Evolutionary conservation across 1,140 invertebrate genomes (phyloP), one percentile per base, ranked within the genome.

Genomic region (Drosophila fuyamai): DNA sequence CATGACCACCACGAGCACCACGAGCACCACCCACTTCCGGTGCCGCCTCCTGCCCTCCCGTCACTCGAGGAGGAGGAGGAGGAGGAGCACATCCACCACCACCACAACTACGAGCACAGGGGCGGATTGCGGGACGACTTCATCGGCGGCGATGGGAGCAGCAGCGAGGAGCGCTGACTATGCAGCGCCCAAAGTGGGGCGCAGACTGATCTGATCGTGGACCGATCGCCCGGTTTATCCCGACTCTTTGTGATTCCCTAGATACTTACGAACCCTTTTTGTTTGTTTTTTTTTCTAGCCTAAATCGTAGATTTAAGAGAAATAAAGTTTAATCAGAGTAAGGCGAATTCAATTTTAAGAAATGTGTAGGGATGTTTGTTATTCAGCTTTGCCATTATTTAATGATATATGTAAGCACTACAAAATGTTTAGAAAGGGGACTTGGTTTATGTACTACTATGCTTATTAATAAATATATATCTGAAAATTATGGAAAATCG

Each of bases 11-110:
- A 83, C 14, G 74, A 81, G n/a, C 68, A 77, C 18, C 79, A 83
- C 27, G 74, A 81, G 29, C 68, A 77, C 38, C 65, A 89, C 35
- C 62, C 84, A 40, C 54, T 76, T 71, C 63, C 85, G 10, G 36
- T 56, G 23, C 23, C 60, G 7, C 38, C 60, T 1, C 27, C 54
- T 12, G 53, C 32, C 3, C 53, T 62, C 1, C 54, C 79, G 1
- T 46, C 58, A 18, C 71, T 68, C n/a, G 62, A 83, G 2, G 85
- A 88, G 53, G 68, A 84, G 44, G 90, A 91, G 53, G 68, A 84
- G 53, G 90, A 91, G 58, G 90, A 92, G 61, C 90, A 92, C 55
- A 85, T 90, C 14, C 90, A 92, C 67, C 90, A 91, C 59, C 90
- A 91, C 56, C 86, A 92, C 41, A 91, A 89, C 38, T 92, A 92